A percentile compares a stretch with the other conserved stretches of the same genome.
phyloP scores from a whole-genome alignment of 2,888 invertebrate species.

The Tricholauxania praeusta region DNA sequence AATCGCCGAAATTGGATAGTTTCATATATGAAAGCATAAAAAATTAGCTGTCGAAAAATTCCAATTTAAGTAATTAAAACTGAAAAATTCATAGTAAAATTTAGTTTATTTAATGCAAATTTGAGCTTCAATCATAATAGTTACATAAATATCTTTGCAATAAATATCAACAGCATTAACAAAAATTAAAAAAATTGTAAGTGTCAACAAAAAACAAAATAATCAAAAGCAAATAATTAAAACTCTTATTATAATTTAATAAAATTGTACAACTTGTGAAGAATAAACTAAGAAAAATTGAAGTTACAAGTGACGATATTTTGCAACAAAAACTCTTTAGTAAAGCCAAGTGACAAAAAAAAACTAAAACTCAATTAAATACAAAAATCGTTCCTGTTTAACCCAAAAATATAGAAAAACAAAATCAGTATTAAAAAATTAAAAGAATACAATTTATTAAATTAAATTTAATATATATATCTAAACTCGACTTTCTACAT shows the following conservation, averaged over 20 bases:
- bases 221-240: too few relatives aligned
- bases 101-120: background rate
- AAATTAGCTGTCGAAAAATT: conserved; percentile 37
- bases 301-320: too few relatives aligned
- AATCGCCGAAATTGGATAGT: background rate
- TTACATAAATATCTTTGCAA: background rate
- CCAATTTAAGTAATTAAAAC: background rate
- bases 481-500: too few relatives aligned
- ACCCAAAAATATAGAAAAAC: conserved; percentile 26
- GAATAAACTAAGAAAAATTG: too few relatives aligned
- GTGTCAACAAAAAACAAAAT: conserved; percentile 42
- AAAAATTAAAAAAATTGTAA: conserved; percentile 34
- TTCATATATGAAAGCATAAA: too few relatives aligned
- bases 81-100: background rate
- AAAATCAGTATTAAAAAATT: conserved; percentile 27
- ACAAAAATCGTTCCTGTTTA: conserved; percentile 25
- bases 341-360: too few relatives aligned
- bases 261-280: conserved; percentile 29
- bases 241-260: conserved; percentile 41
- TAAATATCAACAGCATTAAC: conserved; percentile 20
- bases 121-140: too few relatives aligned
- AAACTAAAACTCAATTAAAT: conserved; percentile 36
- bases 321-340: too few relatives aligned
- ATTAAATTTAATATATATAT: background rate
- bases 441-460: conserved; percentile 25